Conservation (phyloP, 2,888 invertebrate species). For the Sturmia bella region DNA sequence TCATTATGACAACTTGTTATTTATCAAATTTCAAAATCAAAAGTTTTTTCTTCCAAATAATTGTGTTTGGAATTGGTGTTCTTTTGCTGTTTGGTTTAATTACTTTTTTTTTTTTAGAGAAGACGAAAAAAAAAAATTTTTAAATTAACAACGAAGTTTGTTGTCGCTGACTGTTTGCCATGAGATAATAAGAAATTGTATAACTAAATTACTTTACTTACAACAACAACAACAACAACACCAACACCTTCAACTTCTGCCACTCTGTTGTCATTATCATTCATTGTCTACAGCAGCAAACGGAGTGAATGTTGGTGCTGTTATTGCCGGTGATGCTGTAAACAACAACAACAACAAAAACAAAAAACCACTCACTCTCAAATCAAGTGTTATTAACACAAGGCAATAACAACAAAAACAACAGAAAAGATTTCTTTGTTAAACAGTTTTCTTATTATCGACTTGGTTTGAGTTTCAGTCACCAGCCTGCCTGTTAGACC, state of each 20-base stretch:
- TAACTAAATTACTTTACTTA: not conserved
- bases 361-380: conserved; percentile 19
- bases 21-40: not conserved
- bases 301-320: no score
- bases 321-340: not conserved
- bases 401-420: no score
- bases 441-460: no score
- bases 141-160: conserved; percentile 36
- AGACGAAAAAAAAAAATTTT: not conserved
- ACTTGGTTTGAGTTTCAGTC: not conserved
- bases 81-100: not conserved
- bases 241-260: conserved; percentile 2
- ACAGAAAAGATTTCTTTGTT: not conserved
- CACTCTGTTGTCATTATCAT: not conserved
- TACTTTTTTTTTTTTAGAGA: conserved; percentile 5
- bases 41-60: no score
- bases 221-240: conserved; percentile 10
- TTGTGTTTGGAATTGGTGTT: conserved; percentile 13
- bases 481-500: not conserved
- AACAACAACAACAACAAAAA: no score
- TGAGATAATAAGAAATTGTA: conserved; percentile 47
- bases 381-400: not conserved
- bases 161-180: conserved; percentile 41
- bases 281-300: not conserved
- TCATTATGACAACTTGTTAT: no score